Conservation (phyloP, 2,797 vertebrate species). For the Phyllotis vaccarum region DNA sequence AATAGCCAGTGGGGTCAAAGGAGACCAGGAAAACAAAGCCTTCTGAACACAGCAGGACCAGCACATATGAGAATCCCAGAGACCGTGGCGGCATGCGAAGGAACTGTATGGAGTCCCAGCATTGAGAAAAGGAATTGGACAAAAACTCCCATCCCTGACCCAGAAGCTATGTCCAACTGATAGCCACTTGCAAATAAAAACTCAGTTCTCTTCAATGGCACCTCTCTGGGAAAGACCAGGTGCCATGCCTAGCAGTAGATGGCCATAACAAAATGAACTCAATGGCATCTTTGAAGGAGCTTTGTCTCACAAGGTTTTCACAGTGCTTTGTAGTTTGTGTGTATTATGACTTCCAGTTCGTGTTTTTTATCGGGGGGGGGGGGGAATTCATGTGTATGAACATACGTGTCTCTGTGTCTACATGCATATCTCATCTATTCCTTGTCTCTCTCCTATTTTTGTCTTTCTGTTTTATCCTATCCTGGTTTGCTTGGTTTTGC, state of each 20-base stretch:
- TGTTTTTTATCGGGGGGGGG: too few relatives aligned
- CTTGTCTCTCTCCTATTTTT: not conserved
- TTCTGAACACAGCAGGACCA: not conserved
- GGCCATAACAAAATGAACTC: not conserved
- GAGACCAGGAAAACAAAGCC: not conserved
- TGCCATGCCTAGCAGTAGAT: not conserved
- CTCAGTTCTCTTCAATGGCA: not conserved
- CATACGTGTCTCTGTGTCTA: not conserved
- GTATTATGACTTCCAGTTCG: not conserved
- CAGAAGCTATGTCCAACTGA: not conserved
- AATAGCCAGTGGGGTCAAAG: too few relatives aligned
- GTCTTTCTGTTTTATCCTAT: not conserved
- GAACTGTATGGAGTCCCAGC: not conserved
- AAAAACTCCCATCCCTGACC: not conserved
- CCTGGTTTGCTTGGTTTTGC: not conserved
- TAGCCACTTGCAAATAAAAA: not conserved
- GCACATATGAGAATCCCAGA: not conserved
- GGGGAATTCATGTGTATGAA: not conserved
- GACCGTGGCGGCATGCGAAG: too few relatives aligned
- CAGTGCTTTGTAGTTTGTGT: not conserved
- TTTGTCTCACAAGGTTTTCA: not conserved
- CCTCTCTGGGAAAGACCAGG: not conserved
- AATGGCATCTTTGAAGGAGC: not conserved
- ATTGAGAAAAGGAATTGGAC: not conserved
- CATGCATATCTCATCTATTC: not conserved